Percentiles rank a stretch among this genome's conserved stretches.
phyloP scores from a whole-genome alignment of 1,140 invertebrate genomes.

The Brachionus manjavacas region DNA sequence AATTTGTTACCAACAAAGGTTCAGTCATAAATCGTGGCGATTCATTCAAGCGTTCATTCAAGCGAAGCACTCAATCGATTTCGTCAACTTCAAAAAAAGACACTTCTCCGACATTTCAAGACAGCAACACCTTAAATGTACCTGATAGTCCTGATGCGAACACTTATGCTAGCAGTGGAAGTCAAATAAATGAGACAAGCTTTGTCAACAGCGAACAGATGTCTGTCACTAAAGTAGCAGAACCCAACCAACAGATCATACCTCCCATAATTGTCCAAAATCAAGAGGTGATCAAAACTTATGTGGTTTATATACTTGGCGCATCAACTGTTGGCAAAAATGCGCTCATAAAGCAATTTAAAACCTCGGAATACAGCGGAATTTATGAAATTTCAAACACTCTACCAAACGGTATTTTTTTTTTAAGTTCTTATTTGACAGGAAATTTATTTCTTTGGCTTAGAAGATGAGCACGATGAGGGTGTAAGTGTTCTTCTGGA shows the following conservation, averaged over 20 bases:
- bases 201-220: background rate
- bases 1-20: constrained; percentile 37
- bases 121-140: background rate
- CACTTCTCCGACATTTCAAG: background rate
- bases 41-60: constrained; percentile 42
- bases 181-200: constrained; percentile 4
- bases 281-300: background rate
- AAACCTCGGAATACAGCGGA: constrained; percentile 41
- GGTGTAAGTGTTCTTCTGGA: constrained; percentile 31
- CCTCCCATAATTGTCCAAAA: background rate
- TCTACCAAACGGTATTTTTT: background rate
- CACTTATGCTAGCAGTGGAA: background rate
- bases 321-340: constrained; percentile 26
- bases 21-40: constrained; percentile 26
- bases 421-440: background rate
- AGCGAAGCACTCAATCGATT: constrained; percentile 38
- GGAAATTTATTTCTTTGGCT: background rate
- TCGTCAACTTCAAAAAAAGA: constrained; percentile 23
- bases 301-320: constrained; percentile 39
- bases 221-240: background rate
- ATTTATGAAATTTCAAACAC: constrained; percentile 3
- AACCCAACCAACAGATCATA: background rate
- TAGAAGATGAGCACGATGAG: constrained; percentile 30
- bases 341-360: constrained; percentile 41
- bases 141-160: background rate